Base-by-base conservation (phyloP, 1,140 invertebrate genomes). In the Drosophila willistoni region DNA sequence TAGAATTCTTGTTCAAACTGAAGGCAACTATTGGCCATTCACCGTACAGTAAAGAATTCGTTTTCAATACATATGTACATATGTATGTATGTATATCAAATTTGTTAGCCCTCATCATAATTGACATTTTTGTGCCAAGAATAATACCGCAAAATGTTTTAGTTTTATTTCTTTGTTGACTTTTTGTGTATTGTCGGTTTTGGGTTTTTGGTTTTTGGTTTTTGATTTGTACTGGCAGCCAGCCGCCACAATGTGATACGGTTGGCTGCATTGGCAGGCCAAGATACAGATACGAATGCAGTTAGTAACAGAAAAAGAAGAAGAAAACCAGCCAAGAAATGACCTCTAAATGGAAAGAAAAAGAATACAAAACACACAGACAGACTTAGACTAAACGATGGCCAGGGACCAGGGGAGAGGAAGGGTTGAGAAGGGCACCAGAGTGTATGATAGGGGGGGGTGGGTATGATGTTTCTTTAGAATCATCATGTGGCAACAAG, bases 101-200 rank as follows among this genome's bases (percentile, higher is more conserved):
- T 73, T 62, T 55, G 54, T 75, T 64, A 77, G 73, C 74, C 73
- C 67, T 64, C 73, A 71, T 77, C 73, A 83, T 86, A 87, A 86
- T 86, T 86, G 83, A 86, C 83, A 86, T 86, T 86, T 86, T 83
- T 79, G 83, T 79, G 83, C 83, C 83, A 86, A 87, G 83, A 87
- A 87, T 77, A 74, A 51, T 77, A 89, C 79, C 83, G 79, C 83
- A 86, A 86, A 87, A 76, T 72, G 83, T 80, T 86, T 86, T 61
- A 83, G 84, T 77, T 77, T 76, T n/a, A 6, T 29, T 29, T 29
- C 1, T 1, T 29, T 29, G 29, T 68, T 5, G 17, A 47, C 44
- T 19, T 57, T 59, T 67, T 42, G 6, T 56, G 22, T 68, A 17
- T 36, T 44, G 44, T 51, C 44, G 44, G 44, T 51, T 51, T 51